Percentiles rank a stretch among this genome's conserved stretches.
Evolutionary conservation across 2,888 invertebrate species (phyloP).

Genomic region (Zaprionus bogoriensis): DNA sequence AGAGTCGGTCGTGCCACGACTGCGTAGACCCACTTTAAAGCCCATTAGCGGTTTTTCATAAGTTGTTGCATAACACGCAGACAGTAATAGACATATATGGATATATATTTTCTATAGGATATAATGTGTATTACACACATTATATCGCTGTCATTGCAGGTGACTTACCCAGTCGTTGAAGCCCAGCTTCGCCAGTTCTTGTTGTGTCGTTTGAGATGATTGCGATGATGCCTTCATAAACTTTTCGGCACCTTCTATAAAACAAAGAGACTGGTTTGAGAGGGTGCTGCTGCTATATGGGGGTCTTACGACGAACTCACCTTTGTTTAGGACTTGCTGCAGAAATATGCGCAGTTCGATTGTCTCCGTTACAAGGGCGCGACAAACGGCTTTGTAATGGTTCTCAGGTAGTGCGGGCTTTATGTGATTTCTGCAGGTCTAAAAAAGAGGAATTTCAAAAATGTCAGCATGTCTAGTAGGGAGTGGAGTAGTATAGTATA

Average conservation of each 20-base stretch:
- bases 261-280: conserved; percentile 41
- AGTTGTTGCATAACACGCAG: conserved; percentile 36
- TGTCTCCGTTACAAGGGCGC: conserved; percentile 95
- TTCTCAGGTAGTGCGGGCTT: conserved; percentile 83
- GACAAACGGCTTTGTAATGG: conserved; percentile 93
- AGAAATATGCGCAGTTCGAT: conserved; percentile 95
- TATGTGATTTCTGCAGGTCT: conserved; percentile 85
- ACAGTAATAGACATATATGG: not conserved
- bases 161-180: conserved; percentile 94
- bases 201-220: conserved; percentile 84
- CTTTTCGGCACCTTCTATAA: conserved; percentile 85
- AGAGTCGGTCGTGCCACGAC: conserved; percentile 8
- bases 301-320: conserved; percentile 66
- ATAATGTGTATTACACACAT: not conserved
- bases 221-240: conserved; percentile 83
- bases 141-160: not conserved
- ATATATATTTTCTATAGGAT: not conserved
- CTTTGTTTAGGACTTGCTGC: conserved; percentile 88
- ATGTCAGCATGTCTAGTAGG: too few species aligned
- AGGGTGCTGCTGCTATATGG: not conserved
- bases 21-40: conserved; percentile 57
- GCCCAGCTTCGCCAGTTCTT: conserved; percentile 91
- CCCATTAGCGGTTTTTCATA: conserved; percentile 57
- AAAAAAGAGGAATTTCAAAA: conserved; percentile 23
- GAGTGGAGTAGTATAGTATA: too few species aligned